phyloP scores from a whole-genome alignment of 2,113 vertebrate genomes.

The Brienomyrus brachyistius region DNA sequence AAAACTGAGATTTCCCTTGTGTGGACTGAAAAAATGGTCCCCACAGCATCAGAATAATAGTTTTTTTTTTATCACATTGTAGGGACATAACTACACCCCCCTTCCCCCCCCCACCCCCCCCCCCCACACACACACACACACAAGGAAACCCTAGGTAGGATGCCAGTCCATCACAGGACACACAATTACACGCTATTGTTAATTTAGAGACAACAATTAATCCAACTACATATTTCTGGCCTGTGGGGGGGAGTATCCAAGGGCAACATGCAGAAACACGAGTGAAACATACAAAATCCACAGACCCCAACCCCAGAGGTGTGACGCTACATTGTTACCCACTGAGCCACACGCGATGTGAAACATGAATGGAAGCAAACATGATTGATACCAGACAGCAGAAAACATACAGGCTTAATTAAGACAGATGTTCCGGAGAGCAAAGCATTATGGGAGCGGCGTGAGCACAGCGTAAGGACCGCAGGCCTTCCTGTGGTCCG shows the following conservation, averaged over 20 bases:
- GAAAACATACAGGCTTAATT: not conserved
- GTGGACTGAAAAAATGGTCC: not conserved
- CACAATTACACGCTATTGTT: not conserved
- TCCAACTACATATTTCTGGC: not conserved
- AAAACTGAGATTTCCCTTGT: not conserved
- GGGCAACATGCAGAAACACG: not conserved
- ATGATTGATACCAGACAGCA: not conserved
- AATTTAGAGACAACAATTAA: not conserved
- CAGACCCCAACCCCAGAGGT: not conserved
- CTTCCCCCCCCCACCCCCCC: too few relatives aligned
- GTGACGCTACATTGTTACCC: not conserved
- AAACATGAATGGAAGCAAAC: not conserved
- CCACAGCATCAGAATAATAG: not conserved
- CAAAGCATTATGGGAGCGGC: not conserved
- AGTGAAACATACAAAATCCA: not conserved
- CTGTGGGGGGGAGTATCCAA: not conserved
- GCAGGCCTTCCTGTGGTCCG: not conserved
- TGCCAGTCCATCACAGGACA: not conserved
- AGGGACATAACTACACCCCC: not conserved
- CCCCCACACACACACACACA: not conserved
- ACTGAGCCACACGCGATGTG: not conserved
- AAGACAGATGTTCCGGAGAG: not conserved
- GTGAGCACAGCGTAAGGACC: not conserved
- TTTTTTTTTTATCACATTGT: not conserved
- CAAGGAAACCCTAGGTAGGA: not conserved